Percentiles rank a stretch among this genome's conserved stretches.
phyloP scores from a whole-genome alignment of 2,888 invertebrate genomes.

The Andricus quercusramuli region DNA sequence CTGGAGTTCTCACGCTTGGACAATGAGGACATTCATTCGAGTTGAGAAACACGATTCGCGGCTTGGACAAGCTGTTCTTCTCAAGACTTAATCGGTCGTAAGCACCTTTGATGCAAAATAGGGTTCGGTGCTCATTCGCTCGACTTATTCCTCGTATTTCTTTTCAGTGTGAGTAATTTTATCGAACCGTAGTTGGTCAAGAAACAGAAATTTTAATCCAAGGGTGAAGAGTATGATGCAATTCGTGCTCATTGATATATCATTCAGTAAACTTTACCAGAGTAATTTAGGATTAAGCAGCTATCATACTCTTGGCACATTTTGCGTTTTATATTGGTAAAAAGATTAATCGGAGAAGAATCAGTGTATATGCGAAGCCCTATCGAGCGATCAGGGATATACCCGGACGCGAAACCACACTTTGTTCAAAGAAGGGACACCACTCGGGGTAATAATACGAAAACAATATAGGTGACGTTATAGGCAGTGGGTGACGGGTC shows the following conservation, averaged over 20 bases:
- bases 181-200: neutral
- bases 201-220: conserved; percentile 4
- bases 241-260: conserved; percentile 5
- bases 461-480: conserved; percentile 73
- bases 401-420: conserved; percentile 77
- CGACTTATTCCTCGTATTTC: conserved; percentile 33
- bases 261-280: neutral
- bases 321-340: neutral
- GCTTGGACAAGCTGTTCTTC: conserved; percentile 53
- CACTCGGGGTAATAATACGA: conserved; percentile 63
- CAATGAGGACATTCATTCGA: conserved; percentile 75
- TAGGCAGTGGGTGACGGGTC: conserved; percentile 63
- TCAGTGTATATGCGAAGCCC: conserved; percentile 56
- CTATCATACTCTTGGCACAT: neutral
- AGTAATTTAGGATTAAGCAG: neutral
- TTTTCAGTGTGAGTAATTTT: conserved; percentile 16
- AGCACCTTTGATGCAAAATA: conserved; percentile 66
- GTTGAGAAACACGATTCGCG: conserved; percentile 35
- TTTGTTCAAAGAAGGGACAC: conserved; percentile 67
- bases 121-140: conserved; percentile 46
- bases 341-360: conserved; percentile 3
- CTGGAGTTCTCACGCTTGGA: conserved; percentile 71
- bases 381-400: conserved; percentile 54
- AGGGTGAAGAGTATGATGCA: neutral
- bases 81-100: conserved; percentile 70